Conservation (phyloP, 2,797 vertebrate genomes). For the Phoxinus dragarum region DNA sequence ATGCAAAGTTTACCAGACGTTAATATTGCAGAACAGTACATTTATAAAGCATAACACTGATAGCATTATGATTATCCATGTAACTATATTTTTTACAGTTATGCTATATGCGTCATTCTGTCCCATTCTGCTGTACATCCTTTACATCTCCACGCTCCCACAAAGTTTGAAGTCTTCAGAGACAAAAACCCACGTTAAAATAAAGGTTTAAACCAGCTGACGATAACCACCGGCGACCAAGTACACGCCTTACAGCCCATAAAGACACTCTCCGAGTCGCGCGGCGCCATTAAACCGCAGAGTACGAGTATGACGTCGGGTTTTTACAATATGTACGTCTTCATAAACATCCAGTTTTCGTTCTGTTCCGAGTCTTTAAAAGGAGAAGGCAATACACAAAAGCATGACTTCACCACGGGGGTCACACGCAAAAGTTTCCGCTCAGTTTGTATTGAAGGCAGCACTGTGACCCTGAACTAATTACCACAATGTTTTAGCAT, state of each 20-base stretch:
- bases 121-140: constrained; percentile 40
- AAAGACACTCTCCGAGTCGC: constrained; percentile 66
- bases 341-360: constrained; percentile 78
- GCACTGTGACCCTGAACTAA: constrained; percentile 47
- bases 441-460: constrained; percentile 48
- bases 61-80: constrained; percentile 57
- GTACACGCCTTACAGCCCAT: constrained; percentile 66
- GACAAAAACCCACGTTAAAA: constrained; percentile 43
- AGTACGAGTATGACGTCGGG: constrained; percentile 72
- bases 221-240: constrained; percentile 41
- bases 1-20: constrained; percentile 79
- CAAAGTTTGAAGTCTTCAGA: constrained; percentile 11
- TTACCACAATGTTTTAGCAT: constrained; percentile 42
- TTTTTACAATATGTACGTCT: constrained; percentile 57
- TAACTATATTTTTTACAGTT: constrained; percentile 21
- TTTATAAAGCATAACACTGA: constrained; percentile 82
- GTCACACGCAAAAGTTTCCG: constrained; percentile 74
- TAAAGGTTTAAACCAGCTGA: constrained; percentile 49
- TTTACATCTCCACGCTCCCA: constrained; percentile 41
- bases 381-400: constrained; percentile 42
- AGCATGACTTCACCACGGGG: constrained; percentile 63
- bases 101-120: constrained; percentile 23
- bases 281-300: constrained; percentile 69
- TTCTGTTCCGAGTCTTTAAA: constrained; percentile 38
- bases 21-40: constrained; percentile 78